Base-by-base conservation (phyloP, 2,888 invertebrate species). In the Zaprionus obscuricornis region DNA sequence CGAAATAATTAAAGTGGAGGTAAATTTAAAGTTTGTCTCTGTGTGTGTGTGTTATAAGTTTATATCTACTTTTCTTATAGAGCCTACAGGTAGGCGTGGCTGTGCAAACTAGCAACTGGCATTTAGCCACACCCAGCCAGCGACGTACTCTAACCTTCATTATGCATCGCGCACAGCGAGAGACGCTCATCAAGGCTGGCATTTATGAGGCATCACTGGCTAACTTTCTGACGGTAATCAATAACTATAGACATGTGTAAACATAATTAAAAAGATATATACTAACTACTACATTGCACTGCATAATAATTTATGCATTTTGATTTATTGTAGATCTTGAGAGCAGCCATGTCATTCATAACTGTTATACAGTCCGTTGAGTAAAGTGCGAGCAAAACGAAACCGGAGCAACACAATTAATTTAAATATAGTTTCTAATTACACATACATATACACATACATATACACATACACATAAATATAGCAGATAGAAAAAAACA, bases 131-230 rank as follows among this genome's bases (percentile, higher is more conserved):
- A 3, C 81, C 89, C 10, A 73, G 66, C 3, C 51, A 85, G 4
- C 87, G 88, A 2, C 76, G 77, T 22, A 77, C 83, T 49, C 42
- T 89, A 56, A 54, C 63, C 3, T 52, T 89, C 29, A 52, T 89
- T 5, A 71, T 89, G 60, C 45, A 74, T 22, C 82, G 89, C 0
- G 79, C 89, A 0, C 89, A 89, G 55, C 83, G 76, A 17, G 74
- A 74, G 46, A 71, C 81, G 17, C 68, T 87, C n/a, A 87, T 89
- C 7, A 78, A 76, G 37, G 87, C 87, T 0, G 86, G 88, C 3
- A 86, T 90, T 59, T 89, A 88, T 50, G 89, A 87, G 60, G 89
- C 89, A 22, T 88, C 89, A 0, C 56, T 89, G 54, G 89, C 82
- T 7, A 90, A 83, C 58, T 89, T 88, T 67, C 62, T 89, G 66